These are phyloP conservation scores for Lagothrix lagotricha DNA, from an alignment of 2,797 vertebrate genomes.

Conservation along the genomic window DNA sequence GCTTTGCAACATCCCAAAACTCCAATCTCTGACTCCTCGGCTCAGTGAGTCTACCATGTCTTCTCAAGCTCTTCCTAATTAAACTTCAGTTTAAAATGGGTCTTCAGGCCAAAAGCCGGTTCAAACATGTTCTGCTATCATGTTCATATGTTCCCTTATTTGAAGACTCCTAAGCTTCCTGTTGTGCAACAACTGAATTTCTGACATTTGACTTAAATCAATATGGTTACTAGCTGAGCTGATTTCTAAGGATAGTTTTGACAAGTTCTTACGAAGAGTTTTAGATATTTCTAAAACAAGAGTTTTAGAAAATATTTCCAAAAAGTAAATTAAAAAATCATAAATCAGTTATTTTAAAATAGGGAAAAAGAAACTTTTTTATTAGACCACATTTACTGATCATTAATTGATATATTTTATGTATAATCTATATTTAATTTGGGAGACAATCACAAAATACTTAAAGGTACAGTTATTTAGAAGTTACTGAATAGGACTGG, in stretches of 20 bases:
- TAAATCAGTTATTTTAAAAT: neutral
- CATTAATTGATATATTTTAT: neutral
- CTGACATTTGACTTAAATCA: neutral
- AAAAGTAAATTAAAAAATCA: neutral
- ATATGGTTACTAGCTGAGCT: neutral
- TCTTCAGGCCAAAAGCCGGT: neutral
- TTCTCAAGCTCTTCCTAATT: neutral
- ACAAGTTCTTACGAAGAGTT: neutral
- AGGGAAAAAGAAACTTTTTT: neutral
- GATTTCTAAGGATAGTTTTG: neutral
- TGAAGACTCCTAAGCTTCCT: neutral
- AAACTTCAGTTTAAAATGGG: neutral
- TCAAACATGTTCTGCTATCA: neutral
- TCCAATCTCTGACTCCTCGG: neutral
- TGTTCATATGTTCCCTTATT: neutral
- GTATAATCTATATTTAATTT: neutral
- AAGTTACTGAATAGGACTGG: neutral
- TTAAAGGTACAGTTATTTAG: neutral
- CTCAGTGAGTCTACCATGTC: neutral
- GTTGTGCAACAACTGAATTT: neutral
- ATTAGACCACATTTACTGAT: neutral
- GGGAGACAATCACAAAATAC: neutral
- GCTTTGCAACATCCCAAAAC: neutral
- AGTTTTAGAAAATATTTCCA: neutral
- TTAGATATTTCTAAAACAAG: neutral